Evolutionary conservation across 1,140 invertebrate species (phyloP).

Genomic region (Cyclina sinensis): DNA sequence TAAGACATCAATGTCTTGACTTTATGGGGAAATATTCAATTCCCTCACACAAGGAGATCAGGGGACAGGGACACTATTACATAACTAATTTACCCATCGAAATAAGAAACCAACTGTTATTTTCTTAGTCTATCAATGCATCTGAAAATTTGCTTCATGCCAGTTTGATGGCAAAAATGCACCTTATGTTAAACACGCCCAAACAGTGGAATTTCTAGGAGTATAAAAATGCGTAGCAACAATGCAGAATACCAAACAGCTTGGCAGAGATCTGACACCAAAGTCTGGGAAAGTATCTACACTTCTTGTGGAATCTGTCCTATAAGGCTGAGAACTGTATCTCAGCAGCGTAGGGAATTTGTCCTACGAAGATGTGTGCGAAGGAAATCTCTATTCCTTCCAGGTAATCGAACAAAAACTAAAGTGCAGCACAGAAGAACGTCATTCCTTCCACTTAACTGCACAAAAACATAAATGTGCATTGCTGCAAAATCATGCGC

Average conservation of each 20-base stretch:
- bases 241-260: slow-evolving; percentile 19
- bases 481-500: too few species aligned
- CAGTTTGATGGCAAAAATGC: slow-evolving; percentile 30
- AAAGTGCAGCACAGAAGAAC: not conserved
- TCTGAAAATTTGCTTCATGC: slow-evolving; percentile 9
- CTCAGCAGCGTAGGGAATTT: not conserved
- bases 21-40: too few species aligned
- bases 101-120: not conserved
- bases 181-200: slow-evolving; percentile 12
- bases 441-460: too few species aligned
- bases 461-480: too few species aligned
- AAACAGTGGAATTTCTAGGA: slow-evolving; percentile 28
- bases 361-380: slow-evolving; percentile 11
- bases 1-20: too few species aligned
- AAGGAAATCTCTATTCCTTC: not conserved
- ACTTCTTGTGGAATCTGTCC: slow-evolving; percentile 20
- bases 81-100: too few species aligned
- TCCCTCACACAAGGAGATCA: too few species aligned
- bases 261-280: slow-evolving; percentile 12
- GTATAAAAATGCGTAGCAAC: slow-evolving; percentile 24
- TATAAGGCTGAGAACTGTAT: not conserved
- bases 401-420: not conserved
- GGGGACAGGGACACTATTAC: too few species aligned
- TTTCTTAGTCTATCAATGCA: slow-evolving; percentile 21
- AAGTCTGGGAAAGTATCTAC: slow-evolving; percentile 17